Base-by-base conservation (phyloP, 1,140 invertebrate genomes). In the Brachionus manjavacas region DNA sequence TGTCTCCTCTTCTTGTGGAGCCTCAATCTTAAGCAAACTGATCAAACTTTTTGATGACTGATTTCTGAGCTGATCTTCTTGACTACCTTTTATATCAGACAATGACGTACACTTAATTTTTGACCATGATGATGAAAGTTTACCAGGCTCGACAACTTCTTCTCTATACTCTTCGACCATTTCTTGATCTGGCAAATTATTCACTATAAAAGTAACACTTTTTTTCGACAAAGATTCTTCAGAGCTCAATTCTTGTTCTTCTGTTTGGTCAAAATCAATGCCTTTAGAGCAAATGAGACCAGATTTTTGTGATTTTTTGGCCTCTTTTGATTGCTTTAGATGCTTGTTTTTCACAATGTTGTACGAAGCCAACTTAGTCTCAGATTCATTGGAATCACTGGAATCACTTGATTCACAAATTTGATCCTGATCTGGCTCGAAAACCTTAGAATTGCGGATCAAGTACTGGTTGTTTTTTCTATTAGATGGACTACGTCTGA, bases 11-110 rank as follows among this genome's bases (percentile, higher is more conserved):
- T 2, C 4, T 8, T 72, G 35, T 1, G 68, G 68, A 39, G 16
- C 39, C 20, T 72, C 68, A 72, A 72, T 72, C 11, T 72, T 72
- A 8, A 72, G 16, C n/a, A 72, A 72, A 72, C 68, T 72, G 2
- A 72, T 41, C 16, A 72, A 72, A 46, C 68, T 72, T 20, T 72
- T 72, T 41, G 68, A 72, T 41, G 68, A 72, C 41, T 72, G 14
- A 20, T 41, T 72, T 20, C 31, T 41, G 0, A 72, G 39, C 16
- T 72, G 31, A 16, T 41, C 20, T 41, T 72, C 68, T 72, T 41
- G 66, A 31, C 12, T 31, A 11, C 3, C 20, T 72, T 72, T 72
- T 1, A 72, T 72, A 9, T 72, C 68, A 16, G 68, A 72, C 41
- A 72, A 41, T 14, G 68, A 72, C 4, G 68, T 72, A 16, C 68